phyloP scores from a whole-genome alignment of 1,140 invertebrate species.

The Bombus vancouverensis region DNA sequence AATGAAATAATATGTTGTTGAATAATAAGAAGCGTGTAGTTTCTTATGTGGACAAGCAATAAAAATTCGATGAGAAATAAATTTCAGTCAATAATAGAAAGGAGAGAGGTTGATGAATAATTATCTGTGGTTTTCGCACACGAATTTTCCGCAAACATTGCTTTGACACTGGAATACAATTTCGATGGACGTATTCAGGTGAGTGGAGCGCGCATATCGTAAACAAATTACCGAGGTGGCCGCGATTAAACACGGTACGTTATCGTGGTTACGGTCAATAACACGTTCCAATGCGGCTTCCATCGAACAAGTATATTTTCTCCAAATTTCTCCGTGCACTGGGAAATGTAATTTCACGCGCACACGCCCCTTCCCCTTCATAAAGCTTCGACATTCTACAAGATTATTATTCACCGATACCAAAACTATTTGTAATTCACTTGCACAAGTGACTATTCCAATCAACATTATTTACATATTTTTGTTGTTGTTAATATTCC shows the following conservation, averaged over 20 bases:
- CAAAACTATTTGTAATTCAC: slow-evolving; percentile 55
- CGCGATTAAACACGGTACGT: slow-evolving; percentile 60
- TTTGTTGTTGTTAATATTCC: slow-evolving; percentile 12
- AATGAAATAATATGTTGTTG: too few relatives aligned
- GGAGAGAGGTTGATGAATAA: slow-evolving; percentile 22
- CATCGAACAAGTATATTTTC: slow-evolving; percentile 58
- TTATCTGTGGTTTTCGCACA: slow-evolving; percentile 19
- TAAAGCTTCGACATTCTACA: slow-evolving; percentile 43
- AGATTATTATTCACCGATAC: slow-evolving; percentile 35
- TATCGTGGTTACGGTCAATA: slow-evolving; percentile 53
- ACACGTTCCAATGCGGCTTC: slow-evolving; percentile 34
- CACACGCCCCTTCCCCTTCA: not conserved
- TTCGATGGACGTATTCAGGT: slow-evolving; percentile 26
- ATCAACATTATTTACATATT: slow-evolving; percentile 62
- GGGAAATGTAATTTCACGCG: slow-evolving; percentile 57
- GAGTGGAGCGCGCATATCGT: slow-evolving; percentile 26
- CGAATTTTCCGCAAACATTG: slow-evolving; percentile 45
- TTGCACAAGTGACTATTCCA: slow-evolving; percentile 43
- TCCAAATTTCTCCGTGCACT: slow-evolving; percentile 48
- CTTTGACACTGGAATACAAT: slow-evolving; percentile 45
- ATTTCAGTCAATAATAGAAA: not conserved
- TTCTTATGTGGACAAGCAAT: not conserved
- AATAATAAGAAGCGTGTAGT: not conserved
- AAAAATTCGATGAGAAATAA: not conserved
- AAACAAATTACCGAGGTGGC: slow-evolving; percentile 55